These are phyloP conservation scores for Epinephelus malabaricus DNA, from an alignment of 2,797 vertebrate genomes.

Conservation along the genomic window DNA sequence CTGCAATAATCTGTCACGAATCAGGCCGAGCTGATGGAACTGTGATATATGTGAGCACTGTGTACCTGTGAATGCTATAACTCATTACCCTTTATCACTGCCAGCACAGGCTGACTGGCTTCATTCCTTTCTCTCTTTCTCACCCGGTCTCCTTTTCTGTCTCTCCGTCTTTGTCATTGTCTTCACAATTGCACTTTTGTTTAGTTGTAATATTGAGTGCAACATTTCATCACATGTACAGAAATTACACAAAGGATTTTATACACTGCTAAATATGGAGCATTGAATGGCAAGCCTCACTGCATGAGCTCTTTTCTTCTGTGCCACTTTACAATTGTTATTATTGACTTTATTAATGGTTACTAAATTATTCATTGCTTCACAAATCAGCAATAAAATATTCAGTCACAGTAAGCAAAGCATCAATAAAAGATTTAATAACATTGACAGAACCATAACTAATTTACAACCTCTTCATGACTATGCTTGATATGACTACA, in stretches of 20 bases:
- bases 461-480: not conserved
- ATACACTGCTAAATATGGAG: not conserved
- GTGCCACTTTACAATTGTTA: not conserved
- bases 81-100: slow-evolving; percentile 78
- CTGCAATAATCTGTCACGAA: slow-evolving; percentile 63
- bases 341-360: not conserved
- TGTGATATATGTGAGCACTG: slow-evolving; percentile 75
- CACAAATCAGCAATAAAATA: not conserved
- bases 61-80: slow-evolving; percentile 82
- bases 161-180: slow-evolving; percentile 42
- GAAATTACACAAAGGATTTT: not conserved
- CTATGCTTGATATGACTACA: too few relatives aligned
- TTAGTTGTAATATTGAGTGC: slow-evolving; percentile 21
- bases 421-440: not conserved
- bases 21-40: slow-evolving; percentile 64
- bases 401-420: not conserved
- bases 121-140: slow-evolving; percentile 29
- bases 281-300: not conserved
- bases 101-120: slow-evolving; percentile 55
- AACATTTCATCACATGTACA: slow-evolving; percentile 7
- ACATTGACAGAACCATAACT: not conserved
- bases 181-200: slow-evolving; percentile 16
- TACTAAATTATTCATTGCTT: not conserved
- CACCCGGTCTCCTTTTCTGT: slow-evolving; percentile 27
- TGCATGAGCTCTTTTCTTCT: not conserved